Percentiles rank a stretch among this genome's conserved stretches.
These are phyloP conservation scores for Pammene fasciana DNA, from an alignment of 2,888 invertebrate genomes.

Conservation along the genomic window DNA sequence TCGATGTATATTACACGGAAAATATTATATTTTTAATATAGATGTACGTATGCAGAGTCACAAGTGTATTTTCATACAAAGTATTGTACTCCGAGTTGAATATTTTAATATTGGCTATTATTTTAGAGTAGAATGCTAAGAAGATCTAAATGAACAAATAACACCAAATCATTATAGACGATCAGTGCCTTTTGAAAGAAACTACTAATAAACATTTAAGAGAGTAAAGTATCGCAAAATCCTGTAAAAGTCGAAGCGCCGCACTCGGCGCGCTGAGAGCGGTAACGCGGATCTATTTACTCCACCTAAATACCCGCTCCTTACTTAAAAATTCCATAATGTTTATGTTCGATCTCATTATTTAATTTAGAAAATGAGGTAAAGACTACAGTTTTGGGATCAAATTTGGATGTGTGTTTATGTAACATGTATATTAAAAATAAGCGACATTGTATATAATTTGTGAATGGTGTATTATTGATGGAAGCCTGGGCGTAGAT, in stretches of 20 bases:
- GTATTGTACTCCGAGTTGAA: slow-evolving; percentile 75
- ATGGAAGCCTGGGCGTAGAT: slow-evolving; percentile 61
- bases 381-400: slow-evolving; percentile 83
- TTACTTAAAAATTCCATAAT: slow-evolving; percentile 73
- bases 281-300: slow-evolving; percentile 26
- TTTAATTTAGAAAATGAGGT: slow-evolving; percentile 83
- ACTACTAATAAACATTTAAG: slow-evolving; percentile 71
- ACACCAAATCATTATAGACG: slow-evolving; percentile 74
- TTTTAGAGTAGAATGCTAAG: slow-evolving; percentile 73
- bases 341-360: slow-evolving; percentile 83
- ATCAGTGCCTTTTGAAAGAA: slow-evolving; percentile 78
- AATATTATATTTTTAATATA: slow-evolving; percentile 73
- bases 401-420: slow-evolving; percentile 82
- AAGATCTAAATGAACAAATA: slow-evolving; percentile 70
- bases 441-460: slow-evolving; percentile 78
- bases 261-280: slow-evolving; percentile 14
- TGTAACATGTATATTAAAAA: slow-evolving; percentile 76
- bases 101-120: slow-evolving; percentile 82
- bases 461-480: slow-evolving; percentile 81
- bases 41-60: slow-evolving; percentile 79
- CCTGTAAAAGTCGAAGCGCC: slow-evolving; percentile 50
- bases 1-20: slow-evolving; percentile 75
- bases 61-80: slow-evolving; percentile 80
- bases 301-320: slow-evolving; percentile 51
- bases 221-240: slow-evolving; percentile 59